Conservation (phyloP, 2,888 invertebrate species). For the Athrips mouffetella region DNA sequence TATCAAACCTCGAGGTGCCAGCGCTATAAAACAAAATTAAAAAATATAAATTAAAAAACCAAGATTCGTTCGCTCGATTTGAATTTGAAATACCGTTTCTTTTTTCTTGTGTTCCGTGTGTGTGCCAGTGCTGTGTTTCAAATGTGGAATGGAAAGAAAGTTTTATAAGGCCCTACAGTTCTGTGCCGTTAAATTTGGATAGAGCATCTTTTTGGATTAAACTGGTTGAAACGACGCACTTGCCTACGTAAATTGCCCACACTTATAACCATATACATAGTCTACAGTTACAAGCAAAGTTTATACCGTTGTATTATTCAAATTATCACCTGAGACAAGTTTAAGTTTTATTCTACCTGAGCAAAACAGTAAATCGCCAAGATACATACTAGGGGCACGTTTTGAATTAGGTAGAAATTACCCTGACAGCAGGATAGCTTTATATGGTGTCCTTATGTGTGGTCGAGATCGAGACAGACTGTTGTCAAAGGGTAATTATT, state of each 20-base stretch:
- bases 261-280: background rate
- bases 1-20: conserved; percentile 43
- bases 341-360: background rate
- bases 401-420: too few species aligned
- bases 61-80: conserved; percentile 52
- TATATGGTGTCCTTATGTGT: too few species aligned
- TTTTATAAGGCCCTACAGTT: conserved; percentile 12
- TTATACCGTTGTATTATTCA: background rate
- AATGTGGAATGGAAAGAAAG: conserved; percentile 12
- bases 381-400: too few species aligned
- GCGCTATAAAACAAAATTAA: conserved; percentile 33
- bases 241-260: background rate
- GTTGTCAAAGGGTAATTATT: too few species aligned
- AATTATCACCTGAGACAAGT: background rate
- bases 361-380: too few species aligned
- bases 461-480: too few species aligned
- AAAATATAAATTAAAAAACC: conserved; percentile 38
- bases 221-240: conserved; percentile 1
- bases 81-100: conserved; percentile 42
- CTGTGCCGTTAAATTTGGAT: conserved; percentile 12
- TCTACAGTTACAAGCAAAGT: conserved; percentile 1
- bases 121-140: conserved; percentile 48
- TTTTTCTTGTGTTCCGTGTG: conserved; percentile 51
- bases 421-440: background rate
- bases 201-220: conserved; percentile 10